A percentile compares a stretch with the other conserved stretches of the same genome.
These are phyloP conservation scores for Pteruthius melanotis DNA, from an alignment of 2,113 vertebrate species.

Conservation along the genomic window DNA sequence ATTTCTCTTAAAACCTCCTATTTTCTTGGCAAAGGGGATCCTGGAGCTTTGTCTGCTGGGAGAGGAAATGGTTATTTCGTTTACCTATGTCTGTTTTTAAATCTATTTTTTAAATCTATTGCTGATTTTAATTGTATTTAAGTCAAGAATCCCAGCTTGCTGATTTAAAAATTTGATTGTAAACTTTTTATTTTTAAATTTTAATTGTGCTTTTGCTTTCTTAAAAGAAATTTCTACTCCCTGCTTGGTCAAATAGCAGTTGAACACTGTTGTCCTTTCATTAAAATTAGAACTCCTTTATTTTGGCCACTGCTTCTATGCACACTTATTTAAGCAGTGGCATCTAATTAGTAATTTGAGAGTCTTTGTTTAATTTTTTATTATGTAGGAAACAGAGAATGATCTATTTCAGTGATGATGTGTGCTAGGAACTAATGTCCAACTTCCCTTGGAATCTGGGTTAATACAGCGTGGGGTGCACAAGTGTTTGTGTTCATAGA, in stretches of 20 bases:
- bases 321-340: background rate
- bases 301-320: background rate
- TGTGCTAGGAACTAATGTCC: background rate
- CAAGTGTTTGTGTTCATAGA: background rate
- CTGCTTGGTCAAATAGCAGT: background rate
- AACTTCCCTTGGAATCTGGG: background rate
- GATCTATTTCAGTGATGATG: background rate
- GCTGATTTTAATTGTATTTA: background rate
- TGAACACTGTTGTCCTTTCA: background rate
- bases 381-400: background rate
- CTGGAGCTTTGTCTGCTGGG: background rate
- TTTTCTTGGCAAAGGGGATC: background rate
- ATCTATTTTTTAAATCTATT: background rate
- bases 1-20: background rate
- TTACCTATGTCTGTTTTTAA: background rate
- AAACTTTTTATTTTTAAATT: background rate
- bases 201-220: background rate
- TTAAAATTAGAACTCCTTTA: background rate
- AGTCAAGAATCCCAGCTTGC: background rate
- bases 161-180: background rate
- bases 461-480: background rate
- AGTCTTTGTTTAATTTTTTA: background rate
- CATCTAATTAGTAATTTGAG: background rate
- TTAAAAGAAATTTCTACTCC: background rate
- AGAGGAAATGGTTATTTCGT: background rate